These are phyloP conservation scores for Pseudorhombus dupliciocellatus DNA, from an alignment of 2,113 vertebrate species.

Conservation along the genomic window DNA sequence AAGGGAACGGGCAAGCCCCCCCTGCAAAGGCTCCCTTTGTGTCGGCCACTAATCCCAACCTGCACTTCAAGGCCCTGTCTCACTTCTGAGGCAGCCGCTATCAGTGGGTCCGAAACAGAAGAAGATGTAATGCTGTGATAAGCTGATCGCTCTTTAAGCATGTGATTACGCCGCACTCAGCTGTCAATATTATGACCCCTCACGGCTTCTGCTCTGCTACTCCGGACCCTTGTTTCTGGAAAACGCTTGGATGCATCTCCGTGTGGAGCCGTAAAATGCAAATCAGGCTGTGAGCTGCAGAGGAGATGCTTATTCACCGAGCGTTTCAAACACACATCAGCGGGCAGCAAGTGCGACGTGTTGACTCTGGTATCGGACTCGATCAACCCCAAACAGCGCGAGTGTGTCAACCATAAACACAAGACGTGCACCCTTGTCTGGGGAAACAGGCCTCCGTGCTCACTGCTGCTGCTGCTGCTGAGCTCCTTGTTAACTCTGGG, in stretches of 20 bases:
- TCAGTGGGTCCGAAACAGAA: constrained; percentile 48
- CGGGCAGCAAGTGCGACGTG: constrained; percentile 34
- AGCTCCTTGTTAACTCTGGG: constrained; percentile 15
- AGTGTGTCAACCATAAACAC: constrained; percentile 73
- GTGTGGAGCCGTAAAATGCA: neutral
- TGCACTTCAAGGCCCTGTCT: constrained; percentile 77
- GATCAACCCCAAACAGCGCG: constrained; percentile 68
- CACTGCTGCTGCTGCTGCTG: neutral
- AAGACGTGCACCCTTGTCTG: constrained; percentile 36
- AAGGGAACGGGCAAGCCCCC: constrained; percentile 60
- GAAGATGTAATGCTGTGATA: constrained; percentile 65
- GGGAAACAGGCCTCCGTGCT: constrained; percentile 35
- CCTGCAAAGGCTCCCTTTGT: constrained; percentile 75
- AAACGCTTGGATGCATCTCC: neutral
- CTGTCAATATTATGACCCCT: constrained; percentile 33
- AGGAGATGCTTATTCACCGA: constrained; percentile 37
- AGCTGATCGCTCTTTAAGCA: constrained; percentile 58
- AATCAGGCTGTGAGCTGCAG: constrained; percentile 3
- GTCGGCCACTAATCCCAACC: constrained; percentile 68
- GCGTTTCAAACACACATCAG: constrained; percentile 61
- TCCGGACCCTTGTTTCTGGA: neutral
- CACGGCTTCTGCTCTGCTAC: constrained; percentile 17
- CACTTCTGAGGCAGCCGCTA: constrained; percentile 72
- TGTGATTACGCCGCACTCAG: constrained; percentile 58
- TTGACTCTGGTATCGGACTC: constrained; percentile 65